These are phyloP conservation scores for Neoitamus cyanurus DNA, from an alignment of 2,888 invertebrate genomes.

Conservation along the genomic window DNA sequence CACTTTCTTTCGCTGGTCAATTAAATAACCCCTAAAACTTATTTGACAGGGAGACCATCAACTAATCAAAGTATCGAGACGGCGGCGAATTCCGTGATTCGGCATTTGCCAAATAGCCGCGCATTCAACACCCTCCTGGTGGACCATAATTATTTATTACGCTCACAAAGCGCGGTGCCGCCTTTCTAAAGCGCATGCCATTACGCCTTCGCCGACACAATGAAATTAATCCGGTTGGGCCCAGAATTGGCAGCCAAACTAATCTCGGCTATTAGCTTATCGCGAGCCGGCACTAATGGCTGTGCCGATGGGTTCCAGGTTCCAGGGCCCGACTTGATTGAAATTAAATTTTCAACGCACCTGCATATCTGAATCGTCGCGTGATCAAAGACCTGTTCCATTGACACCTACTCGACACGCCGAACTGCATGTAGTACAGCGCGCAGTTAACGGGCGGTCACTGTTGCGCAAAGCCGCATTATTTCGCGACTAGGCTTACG, in stretches of 20 bases:
- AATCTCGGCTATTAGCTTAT: slow-evolving; percentile 46
- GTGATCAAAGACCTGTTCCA: slow-evolving; percentile 53
- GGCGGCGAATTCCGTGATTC: background rate
- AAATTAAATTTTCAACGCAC: slow-evolving; percentile 46
- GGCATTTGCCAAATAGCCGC: background rate
- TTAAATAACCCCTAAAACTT: slow-evolving; percentile 33
- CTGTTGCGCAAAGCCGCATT: slow-evolving; percentile 46
- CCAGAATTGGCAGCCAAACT: slow-evolving; percentile 36
- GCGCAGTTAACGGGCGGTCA: slow-evolving; percentile 37
- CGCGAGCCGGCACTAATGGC: background rate
- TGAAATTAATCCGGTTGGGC: slow-evolving; percentile 40
- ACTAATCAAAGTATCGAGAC: background rate
- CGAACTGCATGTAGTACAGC: slow-evolving; percentile 8
- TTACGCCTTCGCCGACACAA: slow-evolving; percentile 38
- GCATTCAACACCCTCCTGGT: slow-evolving; percentile 24
- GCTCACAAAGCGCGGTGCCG: background rate
- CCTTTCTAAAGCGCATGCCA: slow-evolving; percentile 44
- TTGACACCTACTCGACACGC: slow-evolving; percentile 54
- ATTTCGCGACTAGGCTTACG: slow-evolving; percentile 11
- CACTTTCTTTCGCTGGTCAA: slow-evolving; percentile 8
- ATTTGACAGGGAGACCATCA: slow-evolving; percentile 28
- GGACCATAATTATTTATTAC: slow-evolving; percentile 34
- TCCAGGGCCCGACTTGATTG: background rate
- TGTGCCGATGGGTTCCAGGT: background rate
- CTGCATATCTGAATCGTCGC: slow-evolving; percentile 47